Evolutionary conservation across 2,888 invertebrate species (phyloP).

Genomic region (Pristionchus arcanus): DNA sequence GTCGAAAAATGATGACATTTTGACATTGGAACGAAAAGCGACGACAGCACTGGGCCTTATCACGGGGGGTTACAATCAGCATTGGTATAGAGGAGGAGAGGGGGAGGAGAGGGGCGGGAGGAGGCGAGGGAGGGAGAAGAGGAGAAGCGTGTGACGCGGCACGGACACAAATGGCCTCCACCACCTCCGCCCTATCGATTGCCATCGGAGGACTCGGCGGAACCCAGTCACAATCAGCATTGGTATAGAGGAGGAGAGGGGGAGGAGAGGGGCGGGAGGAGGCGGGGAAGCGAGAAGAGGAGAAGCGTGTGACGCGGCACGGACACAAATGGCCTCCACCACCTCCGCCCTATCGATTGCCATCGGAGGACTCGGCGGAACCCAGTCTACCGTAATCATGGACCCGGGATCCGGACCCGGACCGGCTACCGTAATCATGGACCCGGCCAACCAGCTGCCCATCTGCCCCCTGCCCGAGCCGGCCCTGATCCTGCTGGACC

Average conservation of each 20-base stretch:
- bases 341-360: no score
- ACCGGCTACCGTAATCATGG: no score
- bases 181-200: conserved; percentile 8
- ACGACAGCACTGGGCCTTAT: not conserved
- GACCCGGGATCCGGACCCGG: no score
- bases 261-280: no score
- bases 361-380: no score
- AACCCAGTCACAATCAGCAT: no score
- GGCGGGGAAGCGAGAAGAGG: no score
- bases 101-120: not conserved
- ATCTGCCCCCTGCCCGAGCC: not conserved
- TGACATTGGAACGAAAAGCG: not conserved
- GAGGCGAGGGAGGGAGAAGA: not conserved
- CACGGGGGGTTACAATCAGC: conserved; percentile 3
- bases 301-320: no score
- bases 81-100: not conserved
- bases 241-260: no score
- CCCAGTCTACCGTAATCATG: no score
- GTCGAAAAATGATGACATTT: conserved; percentile 28
- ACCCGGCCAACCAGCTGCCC: no score
- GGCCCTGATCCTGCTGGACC: not conserved
- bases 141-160: not conserved
- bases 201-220: not conserved
- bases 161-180: not conserved
- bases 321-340: no score